Conservation (phyloP, 37 sponge, comb jelly and placozoan genomes). For the Ephydatia muelleri region DNA sequence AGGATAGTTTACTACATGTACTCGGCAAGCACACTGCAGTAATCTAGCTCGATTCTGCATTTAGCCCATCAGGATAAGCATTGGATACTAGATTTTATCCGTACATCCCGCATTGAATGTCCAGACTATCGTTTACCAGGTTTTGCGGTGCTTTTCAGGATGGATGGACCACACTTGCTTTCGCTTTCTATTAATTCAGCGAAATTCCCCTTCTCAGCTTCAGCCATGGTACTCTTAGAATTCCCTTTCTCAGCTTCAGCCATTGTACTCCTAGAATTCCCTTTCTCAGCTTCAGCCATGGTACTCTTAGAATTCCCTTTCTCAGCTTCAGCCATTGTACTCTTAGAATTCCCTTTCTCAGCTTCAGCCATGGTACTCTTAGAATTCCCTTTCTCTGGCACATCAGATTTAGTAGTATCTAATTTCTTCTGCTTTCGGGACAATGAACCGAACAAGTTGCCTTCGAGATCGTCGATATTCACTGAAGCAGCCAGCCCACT, state of each 20-base stretch:
- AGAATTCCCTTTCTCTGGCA: constrained; percentile 53
- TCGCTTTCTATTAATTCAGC: not conserved
- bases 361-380: constrained; percentile 49
- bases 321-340: too few species aligned
- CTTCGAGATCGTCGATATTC: constrained; percentile 73
- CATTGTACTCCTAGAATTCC: too few species aligned
- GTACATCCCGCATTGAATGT: too few species aligned
- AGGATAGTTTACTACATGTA: too few species aligned
- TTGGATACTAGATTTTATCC: too few species aligned
- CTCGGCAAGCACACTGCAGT: too few species aligned
- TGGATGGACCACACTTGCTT: not conserved
- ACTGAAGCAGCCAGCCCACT: constrained; percentile 33
- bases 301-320: not conserved
- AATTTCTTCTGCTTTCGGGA: constrained; percentile 10
- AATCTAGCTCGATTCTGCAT: too few species aligned
- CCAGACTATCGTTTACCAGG: too few species aligned
- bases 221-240: not conserved
- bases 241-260: too few species aligned
- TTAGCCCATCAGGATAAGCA: too few species aligned
- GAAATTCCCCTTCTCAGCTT: not conserved
- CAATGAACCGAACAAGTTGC: constrained; percentile 53
- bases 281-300: not conserved
- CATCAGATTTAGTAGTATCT: constrained; percentile 8
- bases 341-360: too few species aligned
- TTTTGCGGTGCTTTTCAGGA: not conserved